Conservation (phyloP, 2,113 vertebrate species). For the Ginglymostoma cirratum region DNA sequence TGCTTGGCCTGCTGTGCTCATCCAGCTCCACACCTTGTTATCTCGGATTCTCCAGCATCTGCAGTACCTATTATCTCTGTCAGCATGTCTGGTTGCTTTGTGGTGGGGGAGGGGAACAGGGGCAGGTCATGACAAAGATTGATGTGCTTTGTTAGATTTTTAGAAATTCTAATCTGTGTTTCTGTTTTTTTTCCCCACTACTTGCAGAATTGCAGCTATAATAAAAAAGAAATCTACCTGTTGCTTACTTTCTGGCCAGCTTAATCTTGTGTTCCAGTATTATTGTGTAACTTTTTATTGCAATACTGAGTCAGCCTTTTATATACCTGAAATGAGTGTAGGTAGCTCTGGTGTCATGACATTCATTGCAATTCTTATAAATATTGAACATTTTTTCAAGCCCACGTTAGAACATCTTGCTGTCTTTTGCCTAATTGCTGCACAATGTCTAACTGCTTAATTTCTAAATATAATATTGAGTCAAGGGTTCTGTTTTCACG, state of each 20-base stretch:
- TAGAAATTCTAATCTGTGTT: background rate
- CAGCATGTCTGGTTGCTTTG: background rate
- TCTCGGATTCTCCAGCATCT: too few relatives aligned
- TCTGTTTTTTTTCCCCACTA: background rate
- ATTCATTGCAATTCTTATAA: background rate
- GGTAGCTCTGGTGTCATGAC: background rate
- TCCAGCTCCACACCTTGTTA: too few relatives aligned
- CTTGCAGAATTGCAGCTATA: background rate
- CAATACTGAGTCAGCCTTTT: background rate
- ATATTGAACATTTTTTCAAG: background rate
- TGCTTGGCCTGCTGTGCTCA: too few relatives aligned
- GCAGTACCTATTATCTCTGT: too few relatives aligned
- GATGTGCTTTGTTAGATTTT: background rate
- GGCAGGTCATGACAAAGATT: background rate
- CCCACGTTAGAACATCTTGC: background rate
- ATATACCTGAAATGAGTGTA: background rate
- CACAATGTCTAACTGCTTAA: background rate
- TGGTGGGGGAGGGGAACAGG: background rate
- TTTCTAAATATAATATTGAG: background rate
- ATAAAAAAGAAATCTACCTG: background rate
- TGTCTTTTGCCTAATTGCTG: background rate
- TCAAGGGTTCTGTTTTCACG: background rate
- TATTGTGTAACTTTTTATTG: background rate
- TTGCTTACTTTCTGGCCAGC: background rate
- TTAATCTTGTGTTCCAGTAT: background rate